These are phyloP conservation scores for Carassius carassius DNA, from an alignment of 2,113 vertebrate genomes.

Conservation along the genomic window DNA sequence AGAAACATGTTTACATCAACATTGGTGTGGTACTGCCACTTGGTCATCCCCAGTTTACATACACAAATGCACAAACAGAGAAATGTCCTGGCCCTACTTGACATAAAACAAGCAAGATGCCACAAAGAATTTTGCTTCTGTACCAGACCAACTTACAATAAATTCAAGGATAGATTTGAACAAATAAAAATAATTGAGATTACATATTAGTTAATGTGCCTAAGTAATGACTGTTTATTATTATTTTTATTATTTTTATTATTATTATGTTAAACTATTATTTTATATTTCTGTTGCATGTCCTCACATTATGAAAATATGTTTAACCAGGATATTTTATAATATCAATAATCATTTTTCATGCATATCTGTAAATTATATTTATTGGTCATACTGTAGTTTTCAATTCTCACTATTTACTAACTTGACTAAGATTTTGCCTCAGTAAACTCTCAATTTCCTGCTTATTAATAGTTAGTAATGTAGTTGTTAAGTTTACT, in stretches of 20 bases:
- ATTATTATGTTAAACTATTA: too few species aligned
- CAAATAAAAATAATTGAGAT: not conserved
- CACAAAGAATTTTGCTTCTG: slow-evolving; percentile 33
- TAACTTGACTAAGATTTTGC: too few species aligned
- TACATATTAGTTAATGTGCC: not conserved
- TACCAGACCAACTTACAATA: not conserved
- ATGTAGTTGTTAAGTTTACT: too few species aligned
- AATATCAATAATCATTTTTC: not conserved
- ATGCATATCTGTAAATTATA: not conserved
- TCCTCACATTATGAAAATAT: too few species aligned
- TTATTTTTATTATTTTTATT: not conserved
- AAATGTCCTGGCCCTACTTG: slow-evolving; percentile 68
- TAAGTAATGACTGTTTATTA: not conserved
- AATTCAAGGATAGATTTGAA: not conserved
- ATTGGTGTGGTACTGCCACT: slow-evolving; percentile 44
- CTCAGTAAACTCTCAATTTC: too few species aligned
- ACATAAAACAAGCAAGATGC: slow-evolving; percentile 58
- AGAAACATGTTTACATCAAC: slow-evolving; percentile 61
- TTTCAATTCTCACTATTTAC: too few species aligned
- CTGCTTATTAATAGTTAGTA: too few species aligned
- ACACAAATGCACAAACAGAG: slow-evolving; percentile 57
- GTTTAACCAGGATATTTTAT: not conserved
- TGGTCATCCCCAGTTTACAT: slow-evolving; percentile 55
- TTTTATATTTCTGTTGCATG: too few species aligned
- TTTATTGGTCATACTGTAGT: too few species aligned